These are phyloP conservation scores for Alviniconcha marisindica DNA, from an alignment of 1,140 invertebrate genomes.

Conservation along the genomic window DNA sequence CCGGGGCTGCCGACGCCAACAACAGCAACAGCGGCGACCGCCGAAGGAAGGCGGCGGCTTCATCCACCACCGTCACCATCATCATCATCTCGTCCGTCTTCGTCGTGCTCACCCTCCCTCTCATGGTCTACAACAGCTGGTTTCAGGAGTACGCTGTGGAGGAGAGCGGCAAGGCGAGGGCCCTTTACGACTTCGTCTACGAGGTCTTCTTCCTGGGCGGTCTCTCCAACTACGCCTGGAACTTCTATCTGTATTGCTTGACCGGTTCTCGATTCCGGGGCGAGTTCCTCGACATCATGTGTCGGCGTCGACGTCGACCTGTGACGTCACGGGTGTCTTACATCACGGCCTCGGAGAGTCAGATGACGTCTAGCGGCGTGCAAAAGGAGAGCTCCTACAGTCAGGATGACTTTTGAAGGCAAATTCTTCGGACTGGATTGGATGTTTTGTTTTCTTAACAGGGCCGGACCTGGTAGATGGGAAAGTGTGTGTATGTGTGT, in stretches of 20 bases:
- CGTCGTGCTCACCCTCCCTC: slow-evolving; percentile 46
- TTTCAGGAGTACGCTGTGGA: background rate
- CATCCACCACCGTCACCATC: slow-evolving; percentile 47
- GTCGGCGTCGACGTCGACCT: too few relatives aligned
- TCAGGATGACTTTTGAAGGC: too few relatives aligned
- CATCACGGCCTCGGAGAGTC: too few relatives aligned
- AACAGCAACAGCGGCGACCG: background rate
- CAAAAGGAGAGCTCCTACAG: background rate
- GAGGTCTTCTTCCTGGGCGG: background rate
- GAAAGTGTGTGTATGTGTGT: too few relatives aligned
- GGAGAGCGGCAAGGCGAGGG: too few relatives aligned
- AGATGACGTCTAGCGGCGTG: too few relatives aligned
- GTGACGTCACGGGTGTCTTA: too few relatives aligned
- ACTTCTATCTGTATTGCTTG: slow-evolving; percentile 32
- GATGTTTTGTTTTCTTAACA: too few relatives aligned
- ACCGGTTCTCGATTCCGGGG: slow-evolving; percentile 5
- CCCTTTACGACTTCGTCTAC: background rate
- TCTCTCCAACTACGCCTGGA: background rate
- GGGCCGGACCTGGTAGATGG: too few relatives aligned
- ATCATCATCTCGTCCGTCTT: slow-evolving; percentile 52
- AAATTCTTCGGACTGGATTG: too few relatives aligned
- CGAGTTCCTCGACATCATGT: background rate
- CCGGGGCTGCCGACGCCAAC: too few relatives aligned
- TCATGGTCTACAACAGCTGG: background rate
- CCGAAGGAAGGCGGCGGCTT: slow-evolving; percentile 18